Evolutionary conservation across 2,113 vertebrate species (phyloP).

Genomic region (Pycnonotus jocosus): DNA sequence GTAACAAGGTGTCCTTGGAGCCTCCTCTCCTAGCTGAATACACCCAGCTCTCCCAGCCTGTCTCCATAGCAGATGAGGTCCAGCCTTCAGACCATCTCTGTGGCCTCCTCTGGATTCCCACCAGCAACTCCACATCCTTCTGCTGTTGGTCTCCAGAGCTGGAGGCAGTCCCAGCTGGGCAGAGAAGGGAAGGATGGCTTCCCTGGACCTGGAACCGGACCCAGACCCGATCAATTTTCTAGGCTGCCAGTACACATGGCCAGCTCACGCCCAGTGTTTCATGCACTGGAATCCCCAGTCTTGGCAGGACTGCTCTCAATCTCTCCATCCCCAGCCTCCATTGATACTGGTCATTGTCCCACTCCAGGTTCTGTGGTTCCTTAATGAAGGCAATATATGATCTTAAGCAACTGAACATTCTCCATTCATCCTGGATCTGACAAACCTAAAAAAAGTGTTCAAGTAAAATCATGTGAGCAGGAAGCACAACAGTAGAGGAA

Average conservation of each 20-base stretch:
- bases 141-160: background rate
- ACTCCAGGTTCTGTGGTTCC: background rate
- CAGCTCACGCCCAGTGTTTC: fast-evolving
- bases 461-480: background rate
- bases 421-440: background rate
- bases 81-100: background rate
- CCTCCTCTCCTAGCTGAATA: background rate
- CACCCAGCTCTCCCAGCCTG: background rate
- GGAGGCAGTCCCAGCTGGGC: background rate
- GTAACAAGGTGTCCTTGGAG: background rate
- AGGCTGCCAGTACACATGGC: background rate
- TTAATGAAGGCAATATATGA: background rate
- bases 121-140: background rate
- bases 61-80: too few species aligned
- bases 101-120: background rate
- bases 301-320: background rate
- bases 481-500: background rate
- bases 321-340: background rate
- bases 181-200: background rate
- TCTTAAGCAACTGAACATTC: background rate
- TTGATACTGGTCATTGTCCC: fast-evolving
- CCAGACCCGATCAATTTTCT: fast-evolving
- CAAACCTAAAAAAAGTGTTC: background rate
- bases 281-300: background rate
- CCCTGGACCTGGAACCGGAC: background rate